Conservation (phyloP, 2,113 vertebrate species). For the Anolis sagrei region DNA sequence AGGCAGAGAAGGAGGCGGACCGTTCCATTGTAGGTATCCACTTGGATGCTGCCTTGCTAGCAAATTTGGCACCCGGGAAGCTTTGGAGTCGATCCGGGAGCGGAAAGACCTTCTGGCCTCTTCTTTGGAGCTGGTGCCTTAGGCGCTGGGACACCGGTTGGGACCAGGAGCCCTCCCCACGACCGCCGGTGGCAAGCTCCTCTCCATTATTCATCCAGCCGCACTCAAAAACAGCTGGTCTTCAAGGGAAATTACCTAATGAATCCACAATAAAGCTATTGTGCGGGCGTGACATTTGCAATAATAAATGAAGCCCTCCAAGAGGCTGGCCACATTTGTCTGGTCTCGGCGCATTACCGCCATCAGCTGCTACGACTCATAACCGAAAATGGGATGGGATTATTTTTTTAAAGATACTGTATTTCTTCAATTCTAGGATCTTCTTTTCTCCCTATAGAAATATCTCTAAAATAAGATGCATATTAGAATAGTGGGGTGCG, state of each 20-base stretch:
- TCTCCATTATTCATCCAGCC: slow-evolving; percentile 85
- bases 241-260: slow-evolving; percentile 86
- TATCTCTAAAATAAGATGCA: no score
- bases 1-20: slow-evolving; percentile 52
- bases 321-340: slow-evolving; percentile 76
- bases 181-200: slow-evolving; percentile 72
- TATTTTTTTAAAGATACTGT: not conserved
- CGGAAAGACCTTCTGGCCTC: slow-evolving; percentile 70
- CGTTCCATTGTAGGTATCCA: slow-evolving; percentile 70
- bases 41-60: slow-evolving; percentile 61
- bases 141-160: slow-evolving; percentile 67
- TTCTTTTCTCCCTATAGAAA: no score
- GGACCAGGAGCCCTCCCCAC: slow-evolving; percentile 66
- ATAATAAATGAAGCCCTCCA: slow-evolving; percentile 80
- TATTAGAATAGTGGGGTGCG: no score
- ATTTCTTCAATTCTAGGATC: not conserved
- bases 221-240: slow-evolving; percentile 88
- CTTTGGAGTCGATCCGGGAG: slow-evolving; percentile 73
- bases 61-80: slow-evolving; percentile 77
- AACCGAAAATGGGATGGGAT: slow-evolving; percentile 29
- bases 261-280: slow-evolving; percentile 82
- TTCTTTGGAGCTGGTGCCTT: slow-evolving; percentile 68
- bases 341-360: slow-evolving; percentile 66
- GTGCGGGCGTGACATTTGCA: slow-evolving; percentile 85
- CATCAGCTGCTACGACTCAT: slow-evolving; percentile 74